Percentiles rank a stretch among this genome's conserved stretches.
Evolutionary conservation across 2,113 vertebrate genomes (phyloP).

Genomic region (Malurus cyaneus): DNA sequence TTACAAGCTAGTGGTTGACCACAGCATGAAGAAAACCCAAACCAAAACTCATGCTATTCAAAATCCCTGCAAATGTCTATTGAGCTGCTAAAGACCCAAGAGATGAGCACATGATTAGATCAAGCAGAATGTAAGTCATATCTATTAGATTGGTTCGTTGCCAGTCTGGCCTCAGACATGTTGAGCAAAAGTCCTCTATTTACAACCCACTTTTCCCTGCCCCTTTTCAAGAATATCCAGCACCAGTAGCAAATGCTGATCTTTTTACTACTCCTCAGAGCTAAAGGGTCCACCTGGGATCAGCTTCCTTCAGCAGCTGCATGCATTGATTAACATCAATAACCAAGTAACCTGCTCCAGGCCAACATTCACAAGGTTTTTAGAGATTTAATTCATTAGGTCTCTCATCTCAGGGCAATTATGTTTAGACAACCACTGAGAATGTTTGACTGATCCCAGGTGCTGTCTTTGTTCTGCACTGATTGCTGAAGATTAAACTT

Average conservation of each 20-base stretch:
- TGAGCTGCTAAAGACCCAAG: neutral
- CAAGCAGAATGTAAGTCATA: neutral
- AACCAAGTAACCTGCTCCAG: neutral
- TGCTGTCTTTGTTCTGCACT: neutral
- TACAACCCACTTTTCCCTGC: neutral
- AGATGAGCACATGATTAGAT: neutral
- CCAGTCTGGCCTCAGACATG: neutral
- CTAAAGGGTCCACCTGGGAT: neutral
- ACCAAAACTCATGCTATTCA: neutral
- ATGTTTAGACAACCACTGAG: neutral
- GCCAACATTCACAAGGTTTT: neutral
- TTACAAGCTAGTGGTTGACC: neutral
- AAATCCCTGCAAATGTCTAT: neutral
- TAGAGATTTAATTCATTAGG: neutral
- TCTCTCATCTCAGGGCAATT: neutral
- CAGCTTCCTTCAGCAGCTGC: neutral
- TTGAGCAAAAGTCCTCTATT: neutral
- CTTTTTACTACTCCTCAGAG: neutral
- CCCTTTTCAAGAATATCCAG: neutral
- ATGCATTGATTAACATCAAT: neutral
- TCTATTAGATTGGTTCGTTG: neutral
- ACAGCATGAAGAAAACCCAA: neutral
- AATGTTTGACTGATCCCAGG: neutral
- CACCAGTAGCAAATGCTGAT: neutral
- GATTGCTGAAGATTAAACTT: neutral